These are phyloP conservation scores for Megaptera novaeangliae DNA, from an alignment of 2,113 vertebrate genomes.

Conservation along the genomic window DNA sequence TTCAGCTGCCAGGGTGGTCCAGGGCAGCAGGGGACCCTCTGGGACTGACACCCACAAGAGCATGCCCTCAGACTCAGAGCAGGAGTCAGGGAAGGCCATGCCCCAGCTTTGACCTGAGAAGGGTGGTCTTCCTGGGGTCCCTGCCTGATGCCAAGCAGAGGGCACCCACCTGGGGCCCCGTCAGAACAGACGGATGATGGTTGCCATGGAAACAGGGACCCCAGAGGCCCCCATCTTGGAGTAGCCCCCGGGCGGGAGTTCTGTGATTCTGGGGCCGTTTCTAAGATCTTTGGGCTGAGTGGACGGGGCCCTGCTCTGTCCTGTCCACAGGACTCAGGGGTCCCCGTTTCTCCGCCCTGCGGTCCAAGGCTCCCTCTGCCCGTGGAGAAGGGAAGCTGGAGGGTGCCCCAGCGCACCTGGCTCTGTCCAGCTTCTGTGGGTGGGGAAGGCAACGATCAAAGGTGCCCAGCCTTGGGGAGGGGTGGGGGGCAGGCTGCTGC, in stretches of 20 bases:
- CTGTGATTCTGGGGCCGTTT: neutral
- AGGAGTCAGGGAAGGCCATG: neutral
- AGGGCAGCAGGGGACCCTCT: neutral
- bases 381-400: neutral
- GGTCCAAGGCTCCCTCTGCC: neutral
- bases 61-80: rapidly evolving
- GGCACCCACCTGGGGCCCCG: neutral
- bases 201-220: neutral
- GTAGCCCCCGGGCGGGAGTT: neutral
- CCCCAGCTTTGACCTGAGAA: neutral
- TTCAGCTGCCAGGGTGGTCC: neutral
- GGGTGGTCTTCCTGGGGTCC: neutral
- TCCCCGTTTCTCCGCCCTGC: neutral
- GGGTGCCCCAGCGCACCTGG: neutral
- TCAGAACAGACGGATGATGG: neutral
- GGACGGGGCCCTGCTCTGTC: too few relatives aligned
- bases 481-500: too few relatives aligned
- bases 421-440: neutral
- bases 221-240: neutral
- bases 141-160: neutral
- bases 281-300: neutral
- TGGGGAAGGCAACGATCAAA: neutral
- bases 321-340: neutral
- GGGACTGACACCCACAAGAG: neutral
- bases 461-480: neutral